These are phyloP conservation scores for Porites cylindrica DNA, from an alignment of 92 coral and sea anemone species.

Conservation along the genomic window DNA sequence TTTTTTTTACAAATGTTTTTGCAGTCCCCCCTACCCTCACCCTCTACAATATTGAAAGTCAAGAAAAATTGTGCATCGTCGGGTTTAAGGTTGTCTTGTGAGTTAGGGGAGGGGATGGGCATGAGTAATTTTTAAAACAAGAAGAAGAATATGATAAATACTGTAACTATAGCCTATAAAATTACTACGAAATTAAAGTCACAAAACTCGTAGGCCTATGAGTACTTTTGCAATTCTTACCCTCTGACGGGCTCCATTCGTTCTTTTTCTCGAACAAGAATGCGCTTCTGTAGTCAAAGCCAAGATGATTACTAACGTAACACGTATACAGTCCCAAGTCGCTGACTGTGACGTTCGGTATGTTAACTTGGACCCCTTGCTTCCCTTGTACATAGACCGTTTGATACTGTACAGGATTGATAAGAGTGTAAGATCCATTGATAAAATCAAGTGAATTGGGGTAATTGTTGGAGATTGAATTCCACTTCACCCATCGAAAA, in stretches of 20 bases:
- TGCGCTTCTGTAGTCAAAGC: slow-evolving; percentile 33
- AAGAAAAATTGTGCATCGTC: too few species aligned
- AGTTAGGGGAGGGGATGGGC: too few species aligned
- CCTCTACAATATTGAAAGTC: too few species aligned
- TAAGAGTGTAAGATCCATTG: slow-evolving; percentile 64
- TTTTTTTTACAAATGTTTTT: too few species aligned
- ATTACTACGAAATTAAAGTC: too few species aligned
- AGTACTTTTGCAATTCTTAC: slow-evolving; percentile 6
- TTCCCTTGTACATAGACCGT: slow-evolving; percentile 56
- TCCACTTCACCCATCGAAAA: slow-evolving; percentile 92
- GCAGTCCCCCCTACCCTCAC: too few species aligned
- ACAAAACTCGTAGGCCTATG: too few species aligned
- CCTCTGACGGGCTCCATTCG: background rate
- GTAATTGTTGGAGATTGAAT: slow-evolving; percentile 60
- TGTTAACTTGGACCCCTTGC: slow-evolving; percentile 51
- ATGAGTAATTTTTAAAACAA: too few species aligned
- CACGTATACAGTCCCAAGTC: slow-evolving; percentile 71
- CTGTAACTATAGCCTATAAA: too few species aligned
- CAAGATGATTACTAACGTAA: slow-evolving; percentile 64
- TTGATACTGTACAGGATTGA: slow-evolving; percentile 77
- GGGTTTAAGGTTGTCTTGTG: too few species aligned
- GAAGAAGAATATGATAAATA: too few species aligned
- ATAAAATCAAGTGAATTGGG: slow-evolving; percentile 60
- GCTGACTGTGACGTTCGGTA: slow-evolving; percentile 25
- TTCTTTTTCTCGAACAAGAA: slow-evolving; percentile 28